Base-by-base conservation (phyloP, 2,113 vertebrate genomes). In the Zapus hudsonius region DNA sequence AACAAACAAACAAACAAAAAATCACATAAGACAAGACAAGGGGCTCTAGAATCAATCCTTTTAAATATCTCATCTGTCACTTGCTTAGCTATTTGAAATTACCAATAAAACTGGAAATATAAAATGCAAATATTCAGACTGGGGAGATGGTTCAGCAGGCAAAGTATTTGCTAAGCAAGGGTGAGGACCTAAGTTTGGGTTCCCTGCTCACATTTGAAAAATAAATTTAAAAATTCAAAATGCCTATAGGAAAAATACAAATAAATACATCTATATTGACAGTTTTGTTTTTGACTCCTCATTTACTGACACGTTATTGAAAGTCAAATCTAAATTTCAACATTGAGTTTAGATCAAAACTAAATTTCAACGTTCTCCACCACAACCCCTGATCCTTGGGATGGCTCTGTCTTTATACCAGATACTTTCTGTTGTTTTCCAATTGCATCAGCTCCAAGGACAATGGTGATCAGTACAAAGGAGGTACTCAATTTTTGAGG, bases 301-400 rank as follows among this genome's bases (percentile, higher is more conserved):
- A n/a, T 59, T 67, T 83, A 22, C 57, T 75, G 13, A 84, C 31
- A 36, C 7, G 40, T 59, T 42, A 67, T n/a, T 40, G 16, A 64
- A 87, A 84, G 47, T 64, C 33, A 93, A 52, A 92, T 33, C 91
- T 55, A 87, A 63, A 88, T 89, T 82, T 79, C 59, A 67, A 55
- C 20, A 64, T n/a, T n/a, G n/a, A n/a, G n/a, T 52, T 10, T 52
- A 84, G 80, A 40, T 64, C 33, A 93, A 52, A 92, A 29, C 90
- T 55, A 88, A 64, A 89, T 89, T 83, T 80, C 61, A 69, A 57
- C 20, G 59, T 15, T 63, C 8, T 64, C n/a, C 25, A 10, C 19
- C 25, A 4, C 57, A 27, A 16, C 7, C 42, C 79, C 5, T 17
- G 36, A 78, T 22, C 7, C 64, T 59, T 1, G 10, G 40, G 20